Percentiles rank a stretch among this genome's conserved stretches.
Evolutionary conservation across 2,888 invertebrate species (phyloP).

Genomic region (Chrysolina haemoptera): DNA sequence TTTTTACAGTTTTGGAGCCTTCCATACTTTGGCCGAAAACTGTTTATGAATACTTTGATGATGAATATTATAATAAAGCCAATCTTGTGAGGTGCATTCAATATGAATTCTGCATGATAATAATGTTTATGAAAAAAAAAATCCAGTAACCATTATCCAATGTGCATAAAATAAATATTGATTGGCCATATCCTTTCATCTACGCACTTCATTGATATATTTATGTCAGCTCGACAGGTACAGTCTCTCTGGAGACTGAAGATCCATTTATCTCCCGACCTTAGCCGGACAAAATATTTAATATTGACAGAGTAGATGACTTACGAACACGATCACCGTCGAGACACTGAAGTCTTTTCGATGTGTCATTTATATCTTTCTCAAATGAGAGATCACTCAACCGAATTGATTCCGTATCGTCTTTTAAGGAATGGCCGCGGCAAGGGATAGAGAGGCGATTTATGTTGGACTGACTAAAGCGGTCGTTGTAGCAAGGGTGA

Average conservation of each 20-base stretch:
- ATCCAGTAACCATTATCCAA: too few species aligned
- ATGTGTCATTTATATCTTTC: constrained; percentile 20
- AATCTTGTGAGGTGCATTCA: too few species aligned
- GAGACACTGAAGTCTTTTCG: background rate
- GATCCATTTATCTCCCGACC: background rate
- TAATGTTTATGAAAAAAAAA: too few species aligned
- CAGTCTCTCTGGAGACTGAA: background rate
- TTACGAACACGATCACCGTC: background rate
- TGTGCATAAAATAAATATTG: too few species aligned
- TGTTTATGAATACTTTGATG: too few species aligned
- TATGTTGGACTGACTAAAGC: background rate
- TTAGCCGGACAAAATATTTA: background rate
- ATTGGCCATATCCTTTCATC: too few species aligned
- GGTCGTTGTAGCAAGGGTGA: background rate
- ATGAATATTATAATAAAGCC: too few species aligned
- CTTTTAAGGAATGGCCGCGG: constrained; percentile 7
- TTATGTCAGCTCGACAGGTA: too few species aligned
- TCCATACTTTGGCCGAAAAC: too few species aligned
- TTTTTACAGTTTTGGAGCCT: too few species aligned
- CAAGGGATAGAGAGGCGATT: constrained; percentile 1
- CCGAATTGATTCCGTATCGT: constrained; percentile 31
- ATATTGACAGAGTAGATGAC: background rate
- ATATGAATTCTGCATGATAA: too few species aligned
- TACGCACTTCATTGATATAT: too few species aligned
- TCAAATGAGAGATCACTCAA: constrained; percentile 22